Base-by-base conservation (phyloP, 1,140 invertebrate species). In the Magallana gigas region DNA sequence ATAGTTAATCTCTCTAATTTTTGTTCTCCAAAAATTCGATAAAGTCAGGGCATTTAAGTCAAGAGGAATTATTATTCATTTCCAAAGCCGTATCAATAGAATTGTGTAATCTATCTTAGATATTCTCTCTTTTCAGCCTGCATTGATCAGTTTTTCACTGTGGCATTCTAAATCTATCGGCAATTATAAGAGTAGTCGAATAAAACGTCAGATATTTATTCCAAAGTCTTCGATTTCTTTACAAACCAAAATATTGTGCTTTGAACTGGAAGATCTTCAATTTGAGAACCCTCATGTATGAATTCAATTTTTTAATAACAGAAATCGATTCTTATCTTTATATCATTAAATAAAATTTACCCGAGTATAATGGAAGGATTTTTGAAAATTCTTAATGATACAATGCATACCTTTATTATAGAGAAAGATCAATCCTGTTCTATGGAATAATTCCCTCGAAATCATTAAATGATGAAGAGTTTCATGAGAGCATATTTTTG, bases 161-260 rank as follows among this genome's bases (percentile, higher is more conserved):
- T 76, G 23, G 18, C 6, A 76, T 76, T 76, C 68, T 12, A 76
- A 76, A 76, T 36, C 68, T 76, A 76, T 76, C 68, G 68, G 23
- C 68, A 76, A 76, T 76, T 76, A 76, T 76, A 76, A 2, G 18
- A 76, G n/a, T 62, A 62, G 68, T 76, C 23, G 68, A 76, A 29
- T 76, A 76, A 48, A 48, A 76, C 36, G 68, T 76, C 68, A 76
- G 23, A 23, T 11, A 76, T 18, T 11, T 18, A 76, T 76, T 76
- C 68, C 23, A 76, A 8, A 23, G 36, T 76, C 68, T 76, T 76
- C 68, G 23, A 23, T 76, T 76, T 76, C 68, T 36, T 8, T 76
- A 29, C 18, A 76, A 12, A 48, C 6, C 36, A 29, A 64, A 76
- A 71, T 68, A 68, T 68, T 8, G 64, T 68, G 14, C 64, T 23